Base-by-base conservation (phyloP, 2,888 invertebrate genomes). In the Amphipyra tragopoginis region DNA sequence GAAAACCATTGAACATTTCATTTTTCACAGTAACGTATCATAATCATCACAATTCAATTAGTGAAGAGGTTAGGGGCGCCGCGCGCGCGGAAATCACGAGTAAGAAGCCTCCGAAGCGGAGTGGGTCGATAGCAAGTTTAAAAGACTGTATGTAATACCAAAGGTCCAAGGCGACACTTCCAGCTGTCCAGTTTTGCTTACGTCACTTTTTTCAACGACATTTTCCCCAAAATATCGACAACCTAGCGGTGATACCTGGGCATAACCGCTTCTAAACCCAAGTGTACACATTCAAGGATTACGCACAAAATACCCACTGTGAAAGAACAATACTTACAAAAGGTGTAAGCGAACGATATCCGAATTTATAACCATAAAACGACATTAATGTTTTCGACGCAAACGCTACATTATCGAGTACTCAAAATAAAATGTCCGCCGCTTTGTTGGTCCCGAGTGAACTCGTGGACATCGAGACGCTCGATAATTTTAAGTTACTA, bases 351-450 rank as follows among this genome's bases (percentile, higher is more conserved):
- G 92, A 90, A 93, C 91, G 89, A 92, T 93, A 91, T 92, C 87
- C 89, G 85, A 92, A 92, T 89, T 87, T 90, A 90, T 89, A 91
- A 94, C 93, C 90, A 94, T 93, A 92, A 93, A 94, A 93, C 90
- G 92, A 93, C 94, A 94, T 94, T 89, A 94, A 93, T 93, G 89
- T 94, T 93, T 93, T 91, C 93, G 86, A 93, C 90, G 91, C 94
- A 93, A 93, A 93, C 90, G 93, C 95, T 95, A 95, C 95, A 95
- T 95, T 94, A 94, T 95, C 93, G 92, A 94, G 91, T 92, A 93
- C 92, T 94, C 93, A 93, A 95, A 95, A 95, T 95, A 95, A 95
- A 95, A 95, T 95, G 95, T 95, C 95, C 94, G 95, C 95, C 95
- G 95, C 95, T 94, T 94, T 93, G 94, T 94, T 93, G 94, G 94